phyloP scores from a whole-genome alignment of 2,888 invertebrate genomes.

The Onthophagus sagittarius region DNA sequence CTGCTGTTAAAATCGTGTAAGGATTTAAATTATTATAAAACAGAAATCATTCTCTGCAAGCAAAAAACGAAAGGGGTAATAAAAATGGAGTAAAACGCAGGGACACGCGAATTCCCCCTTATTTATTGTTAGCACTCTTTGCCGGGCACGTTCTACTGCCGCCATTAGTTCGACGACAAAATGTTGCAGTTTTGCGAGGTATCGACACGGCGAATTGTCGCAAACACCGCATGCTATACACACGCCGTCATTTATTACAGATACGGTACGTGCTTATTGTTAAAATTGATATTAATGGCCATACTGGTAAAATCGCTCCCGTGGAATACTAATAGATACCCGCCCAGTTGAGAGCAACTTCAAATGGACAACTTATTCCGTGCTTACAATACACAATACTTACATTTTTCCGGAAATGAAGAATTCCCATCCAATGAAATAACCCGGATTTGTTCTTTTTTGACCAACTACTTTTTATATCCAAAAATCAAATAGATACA shows the following conservation, averaged over 20 bases:
- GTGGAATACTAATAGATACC: constrained; percentile 7
- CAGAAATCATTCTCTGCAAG: background rate
- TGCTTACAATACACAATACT: background rate
- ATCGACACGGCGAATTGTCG: background rate
- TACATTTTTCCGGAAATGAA: background rate
- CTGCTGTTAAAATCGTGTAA: background rate
- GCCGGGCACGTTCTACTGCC: background rate
- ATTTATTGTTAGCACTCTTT: background rate
- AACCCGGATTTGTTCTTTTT: too few relatives aligned
- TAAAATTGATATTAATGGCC: constrained; percentile 12
- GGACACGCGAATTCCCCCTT: background rate
- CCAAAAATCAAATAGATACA: too few relatives aligned
- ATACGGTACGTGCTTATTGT: constrained; percentile 11
- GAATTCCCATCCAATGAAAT: background rate
- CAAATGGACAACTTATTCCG: constrained; percentile 10
- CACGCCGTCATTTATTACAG: constrained; percentile 7
- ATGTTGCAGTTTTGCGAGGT: background rate
- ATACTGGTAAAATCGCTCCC: constrained; percentile 10
- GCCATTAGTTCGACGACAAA: background rate
- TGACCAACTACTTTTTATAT: too few relatives aligned
- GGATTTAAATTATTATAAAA: background rate
- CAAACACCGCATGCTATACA: constrained; percentile 9
- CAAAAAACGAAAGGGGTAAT: background rate
- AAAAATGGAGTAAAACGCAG: background rate
- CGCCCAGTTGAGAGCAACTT: background rate